A percentile compares a stretch with the other conserved stretches of the same genome.
phyloP scores from a whole-genome alignment of 2,113 vertebrate species.

The cattle (Bos taurus) region DNA sequence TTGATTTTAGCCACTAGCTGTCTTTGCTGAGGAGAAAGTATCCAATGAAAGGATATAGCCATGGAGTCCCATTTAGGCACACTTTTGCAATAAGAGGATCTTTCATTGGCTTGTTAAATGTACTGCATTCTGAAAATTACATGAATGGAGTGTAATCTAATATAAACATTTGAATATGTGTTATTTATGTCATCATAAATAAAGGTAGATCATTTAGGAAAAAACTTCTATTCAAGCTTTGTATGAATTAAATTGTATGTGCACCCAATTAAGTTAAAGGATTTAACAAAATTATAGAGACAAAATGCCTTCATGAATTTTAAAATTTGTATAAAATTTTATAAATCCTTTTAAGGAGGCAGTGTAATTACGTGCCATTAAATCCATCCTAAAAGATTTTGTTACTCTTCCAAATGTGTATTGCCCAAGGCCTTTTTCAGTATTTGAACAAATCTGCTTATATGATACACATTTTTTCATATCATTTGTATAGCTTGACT shows the following conservation, averaged over 20 bases:
- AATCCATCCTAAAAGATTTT: slow-evolving; percentile 47
- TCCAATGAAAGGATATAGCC: neutral
- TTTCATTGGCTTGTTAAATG: slow-evolving; percentile 26
- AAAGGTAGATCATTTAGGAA: slow-evolving; percentile 23
- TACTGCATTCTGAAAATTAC: slow-evolving; percentile 1
- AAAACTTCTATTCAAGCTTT: slow-evolving; percentile 15
- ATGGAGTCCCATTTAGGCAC: neutral
- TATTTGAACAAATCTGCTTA: slow-evolving; percentile 65
- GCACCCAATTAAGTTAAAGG: slow-evolving; percentile 10
- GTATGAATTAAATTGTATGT: slow-evolving; percentile 28
- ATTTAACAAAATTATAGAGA: neutral
- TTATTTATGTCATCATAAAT: neutral
- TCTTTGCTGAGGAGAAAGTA: slow-evolving; percentile 31
- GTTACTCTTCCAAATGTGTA: slow-evolving; percentile 52
- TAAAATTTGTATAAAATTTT: slow-evolving; percentile 14
- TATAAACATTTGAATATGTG: slow-evolving; percentile 9
- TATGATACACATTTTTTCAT: slow-evolving; percentile 57
- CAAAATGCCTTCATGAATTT: slow-evolving; percentile 48
- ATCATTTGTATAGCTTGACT: slow-evolving; percentile 25
- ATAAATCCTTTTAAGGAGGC: slow-evolving; percentile 21
- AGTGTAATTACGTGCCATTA: slow-evolving; percentile 68
- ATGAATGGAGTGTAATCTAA: neutral
- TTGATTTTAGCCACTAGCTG: neutral
- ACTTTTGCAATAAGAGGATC: slow-evolving; percentile 33
- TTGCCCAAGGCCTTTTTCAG: slow-evolving; percentile 61